A percentile compares a stretch with the other conserved stretches of the same genome.
Evolutionary conservation across 2,113 vertebrate species (phyloP).

Genomic region (Nettapus auritus): DNA sequence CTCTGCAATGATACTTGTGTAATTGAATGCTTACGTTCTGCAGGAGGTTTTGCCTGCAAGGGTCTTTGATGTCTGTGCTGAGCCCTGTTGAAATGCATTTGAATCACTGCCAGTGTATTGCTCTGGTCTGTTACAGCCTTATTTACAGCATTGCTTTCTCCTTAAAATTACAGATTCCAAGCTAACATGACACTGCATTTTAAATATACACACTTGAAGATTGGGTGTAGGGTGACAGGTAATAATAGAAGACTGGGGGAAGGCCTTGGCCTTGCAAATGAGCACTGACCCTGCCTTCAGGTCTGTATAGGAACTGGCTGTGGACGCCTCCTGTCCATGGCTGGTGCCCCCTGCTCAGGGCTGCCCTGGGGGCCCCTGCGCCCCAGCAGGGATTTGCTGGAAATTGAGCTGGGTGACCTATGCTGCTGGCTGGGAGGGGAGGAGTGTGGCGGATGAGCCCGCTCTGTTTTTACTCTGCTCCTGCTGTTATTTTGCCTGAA

Average conservation of each 20-base stretch:
- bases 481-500: background rate
- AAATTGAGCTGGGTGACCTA: background rate
- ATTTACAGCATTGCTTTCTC: background rate
- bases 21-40: background rate
- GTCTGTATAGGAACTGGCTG: background rate
- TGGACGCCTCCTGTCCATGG: fast-evolving
- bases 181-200: background rate
- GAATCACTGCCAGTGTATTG: background rate
- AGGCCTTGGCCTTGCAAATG: fast-evolving
- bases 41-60: background rate
- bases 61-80: constrained; percentile 1
- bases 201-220: background rate
- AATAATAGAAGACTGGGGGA: background rate
- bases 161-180: background rate
- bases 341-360: background rate
- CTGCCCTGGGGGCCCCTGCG: background rate
- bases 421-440: background rate
- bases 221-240: background rate
- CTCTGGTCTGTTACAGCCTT: background rate
- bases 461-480: background rate
- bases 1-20: background rate
- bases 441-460: background rate
- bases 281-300: fast-evolving
- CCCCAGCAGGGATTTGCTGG: background rate
- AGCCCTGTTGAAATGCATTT: background rate